Conservation (phyloP, 2,797 vertebrate genomes). For the Knipowitschia caucasica region DNA sequence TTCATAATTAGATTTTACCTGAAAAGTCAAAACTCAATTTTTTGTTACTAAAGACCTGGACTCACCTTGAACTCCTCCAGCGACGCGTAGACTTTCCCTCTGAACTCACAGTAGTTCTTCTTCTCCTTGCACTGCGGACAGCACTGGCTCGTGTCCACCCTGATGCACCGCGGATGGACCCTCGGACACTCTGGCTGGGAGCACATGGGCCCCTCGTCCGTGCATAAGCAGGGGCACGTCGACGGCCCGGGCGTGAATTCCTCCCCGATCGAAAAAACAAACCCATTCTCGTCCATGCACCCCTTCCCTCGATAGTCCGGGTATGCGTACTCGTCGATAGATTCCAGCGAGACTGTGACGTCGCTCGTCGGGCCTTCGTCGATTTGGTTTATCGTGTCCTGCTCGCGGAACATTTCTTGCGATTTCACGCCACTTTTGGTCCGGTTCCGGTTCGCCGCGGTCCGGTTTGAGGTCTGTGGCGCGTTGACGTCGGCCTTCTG, state of each 20-base stretch:
- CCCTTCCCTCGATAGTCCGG: conserved; percentile 97
- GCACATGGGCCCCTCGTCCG: conserved; percentile 96
- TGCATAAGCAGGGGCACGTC: conserved; percentile 95
- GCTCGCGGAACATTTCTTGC: conserved; percentile 76
- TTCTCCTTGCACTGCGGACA: conserved; percentile 96
- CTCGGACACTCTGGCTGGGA: conserved; percentile 93
- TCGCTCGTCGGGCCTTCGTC: conserved; percentile 81
- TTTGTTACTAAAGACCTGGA: not conserved
- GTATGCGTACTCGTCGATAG: conserved; percentile 91
- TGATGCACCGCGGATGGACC: conserved; percentile 93
- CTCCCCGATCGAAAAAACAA: conserved; percentile 95
- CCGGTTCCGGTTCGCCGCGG: conserved; percentile 71
- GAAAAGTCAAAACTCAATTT: no score
- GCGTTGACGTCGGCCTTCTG: conserved; percentile 31
- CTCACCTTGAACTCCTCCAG: conserved; percentile 97
- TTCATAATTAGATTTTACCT: no score
- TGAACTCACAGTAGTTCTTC: conserved; percentile 96
- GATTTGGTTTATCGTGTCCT: conserved; percentile 68
- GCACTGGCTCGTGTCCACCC: conserved; percentile 95
- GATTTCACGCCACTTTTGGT: conserved; percentile 66
- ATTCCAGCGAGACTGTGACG: conserved; percentile 78
- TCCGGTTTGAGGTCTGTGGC: conserved; percentile 76
- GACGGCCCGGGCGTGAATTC: conserved; percentile 94
- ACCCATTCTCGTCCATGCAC: conserved; percentile 97
- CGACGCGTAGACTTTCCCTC: conserved; percentile 89